Evolutionary conservation across 2,113 vertebrate species (phyloP).

Genomic region (Nettapus auritus): DNA sequence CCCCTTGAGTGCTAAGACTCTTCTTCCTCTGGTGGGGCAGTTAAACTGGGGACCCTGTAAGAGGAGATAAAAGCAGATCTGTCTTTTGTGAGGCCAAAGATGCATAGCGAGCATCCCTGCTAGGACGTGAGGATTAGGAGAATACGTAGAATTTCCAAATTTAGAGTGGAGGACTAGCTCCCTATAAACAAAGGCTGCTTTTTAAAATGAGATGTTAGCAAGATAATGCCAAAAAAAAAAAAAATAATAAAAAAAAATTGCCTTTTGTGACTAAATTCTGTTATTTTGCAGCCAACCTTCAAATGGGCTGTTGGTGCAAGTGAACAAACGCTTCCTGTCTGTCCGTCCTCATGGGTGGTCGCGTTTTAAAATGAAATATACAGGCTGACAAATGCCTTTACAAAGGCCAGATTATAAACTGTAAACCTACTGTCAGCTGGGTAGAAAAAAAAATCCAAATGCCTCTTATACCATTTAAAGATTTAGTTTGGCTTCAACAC

Average conservation of each 20-base stretch:
- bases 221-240: slow-evolving; percentile 75
- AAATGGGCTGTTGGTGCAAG: slow-evolving; percentile 75
- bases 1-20: slow-evolving; percentile 17
- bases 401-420: slow-evolving; percentile 92
- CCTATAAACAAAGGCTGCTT: slow-evolving; percentile 86
- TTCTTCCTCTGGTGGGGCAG: slow-evolving; percentile 36
- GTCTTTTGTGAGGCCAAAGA: slow-evolving; percentile 61
- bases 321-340: slow-evolving; percentile 83
- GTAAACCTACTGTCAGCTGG: slow-evolving; percentile 91
- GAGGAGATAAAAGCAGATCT: slow-evolving; percentile 43
- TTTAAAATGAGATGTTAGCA: slow-evolving; percentile 76
- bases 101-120: slow-evolving; percentile 23
- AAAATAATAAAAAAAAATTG: slow-evolving; percentile 50
- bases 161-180: slow-evolving; percentile 84
- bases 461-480: slow-evolving; percentile 79
- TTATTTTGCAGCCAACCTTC: slow-evolving; percentile 80
- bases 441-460: slow-evolving; percentile 77
- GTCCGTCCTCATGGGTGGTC: slow-evolving; percentile 91
- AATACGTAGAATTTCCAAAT: slow-evolving; percentile 82
- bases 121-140: slow-evolving; percentile 69
- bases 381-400: slow-evolving; percentile 92
- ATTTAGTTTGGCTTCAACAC: slow-evolving; percentile 71
- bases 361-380: slow-evolving; percentile 84
- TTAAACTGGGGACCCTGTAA: neutral
- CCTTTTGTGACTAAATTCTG: slow-evolving; percentile 79